phyloP scores from a whole-genome alignment of 2,113 vertebrate genomes.

The Hyperopisus bebe region DNA sequence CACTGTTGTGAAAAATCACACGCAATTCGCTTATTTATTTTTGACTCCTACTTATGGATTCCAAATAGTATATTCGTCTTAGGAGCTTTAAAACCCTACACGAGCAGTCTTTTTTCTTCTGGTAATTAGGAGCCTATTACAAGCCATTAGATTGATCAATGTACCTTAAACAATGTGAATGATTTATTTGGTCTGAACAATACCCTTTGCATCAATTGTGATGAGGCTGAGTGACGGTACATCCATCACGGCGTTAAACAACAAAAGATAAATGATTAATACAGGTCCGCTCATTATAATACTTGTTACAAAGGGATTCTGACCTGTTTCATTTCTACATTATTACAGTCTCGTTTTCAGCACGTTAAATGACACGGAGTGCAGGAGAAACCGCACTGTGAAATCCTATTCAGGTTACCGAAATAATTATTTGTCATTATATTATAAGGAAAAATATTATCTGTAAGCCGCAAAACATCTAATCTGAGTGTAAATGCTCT shows the following conservation, averaged over 20 bases:
- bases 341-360: constrained; percentile 57
- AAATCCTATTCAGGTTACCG: constrained; percentile 41
- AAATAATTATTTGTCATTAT: constrained; percentile 67
- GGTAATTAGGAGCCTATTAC: constrained; percentile 97
- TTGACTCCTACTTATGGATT: background rate
- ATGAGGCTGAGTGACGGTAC: constrained; percentile 65
- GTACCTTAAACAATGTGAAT: constrained; percentile 97
- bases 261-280: constrained; percentile 74
- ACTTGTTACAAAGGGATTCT: constrained; percentile 56
- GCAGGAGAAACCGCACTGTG: constrained; percentile 28
- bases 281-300: constrained; percentile 71
- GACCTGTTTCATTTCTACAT: constrained; percentile 57
- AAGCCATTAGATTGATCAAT: constrained; percentile 98
- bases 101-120: constrained; percentile 71
- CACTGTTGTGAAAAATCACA: background rate
- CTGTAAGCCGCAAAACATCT: constrained; percentile 58
- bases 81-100: constrained; percentile 49
- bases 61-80: background rate
- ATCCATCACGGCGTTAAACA: constrained; percentile 67
- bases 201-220: constrained; percentile 68
- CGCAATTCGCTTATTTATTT: background rate
- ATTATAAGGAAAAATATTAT: constrained; percentile 59
- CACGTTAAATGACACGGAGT: constrained; percentile 51
- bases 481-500: constrained; percentile 46
- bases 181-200: constrained; percentile 87